Evolutionary conservation across 2,797 vertebrate species (phyloP).

Genomic region (Delichon dasypus): DNA sequence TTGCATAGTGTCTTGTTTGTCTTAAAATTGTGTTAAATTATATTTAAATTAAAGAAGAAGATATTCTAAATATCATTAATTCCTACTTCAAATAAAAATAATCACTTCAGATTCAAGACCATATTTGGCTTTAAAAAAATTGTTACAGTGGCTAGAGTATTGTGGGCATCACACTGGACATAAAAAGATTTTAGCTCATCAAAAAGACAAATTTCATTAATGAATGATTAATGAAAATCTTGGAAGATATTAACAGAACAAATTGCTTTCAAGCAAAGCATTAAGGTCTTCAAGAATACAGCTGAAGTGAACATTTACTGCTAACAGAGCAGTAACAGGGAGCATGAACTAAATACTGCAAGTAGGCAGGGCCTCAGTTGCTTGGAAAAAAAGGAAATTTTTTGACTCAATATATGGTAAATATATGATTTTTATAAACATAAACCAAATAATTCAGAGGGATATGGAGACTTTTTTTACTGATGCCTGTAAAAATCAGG

Average conservation of each 20-base stretch:
- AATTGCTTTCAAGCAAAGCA: neutral
- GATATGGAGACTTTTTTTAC: neutral
- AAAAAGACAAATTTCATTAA: conserved; percentile 23
- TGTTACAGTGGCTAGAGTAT: neutral
- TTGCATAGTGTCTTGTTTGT: neutral
- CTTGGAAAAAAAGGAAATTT: neutral
- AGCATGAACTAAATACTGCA: neutral
- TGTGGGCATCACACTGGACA: neutral
- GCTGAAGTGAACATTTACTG: neutral
- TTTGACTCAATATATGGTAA: neutral
- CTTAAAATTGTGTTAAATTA: conserved; percentile 1
- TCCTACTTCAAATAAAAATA: neutral
- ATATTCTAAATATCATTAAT: neutral
- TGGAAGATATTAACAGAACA: neutral
- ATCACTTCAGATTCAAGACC: neutral
- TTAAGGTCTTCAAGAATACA: neutral
- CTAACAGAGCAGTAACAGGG: neutral
- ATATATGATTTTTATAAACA: neutral
- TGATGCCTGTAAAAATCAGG: neutral
- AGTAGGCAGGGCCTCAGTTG: neutral
- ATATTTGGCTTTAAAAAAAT: neutral
- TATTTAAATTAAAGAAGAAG: neutral
- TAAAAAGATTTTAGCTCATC: neutral
- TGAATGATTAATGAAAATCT: neutral
- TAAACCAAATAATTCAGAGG: neutral